These are phyloP conservation scores for Cervus canadensis DNA, from an alignment of 2,113 vertebrate species.

Conservation along the genomic window DNA sequence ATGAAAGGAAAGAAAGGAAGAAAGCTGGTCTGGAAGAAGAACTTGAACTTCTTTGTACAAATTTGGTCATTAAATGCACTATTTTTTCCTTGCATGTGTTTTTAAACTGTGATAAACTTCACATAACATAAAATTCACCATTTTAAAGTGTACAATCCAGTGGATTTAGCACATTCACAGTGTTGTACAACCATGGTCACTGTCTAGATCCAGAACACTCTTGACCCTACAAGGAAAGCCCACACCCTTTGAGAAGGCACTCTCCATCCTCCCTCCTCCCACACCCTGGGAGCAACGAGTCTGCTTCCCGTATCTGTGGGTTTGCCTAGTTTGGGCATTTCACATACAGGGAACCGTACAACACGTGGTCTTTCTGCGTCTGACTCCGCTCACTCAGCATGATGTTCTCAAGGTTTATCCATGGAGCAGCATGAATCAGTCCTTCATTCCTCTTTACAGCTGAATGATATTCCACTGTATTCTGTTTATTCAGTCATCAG, in stretches of 20 bases:
- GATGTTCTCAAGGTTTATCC: no score
- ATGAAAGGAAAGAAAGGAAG: not conserved
- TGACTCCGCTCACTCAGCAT: no score
- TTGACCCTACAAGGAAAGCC: not conserved
- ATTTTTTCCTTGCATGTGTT: not conserved
- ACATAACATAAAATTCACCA: not conserved
- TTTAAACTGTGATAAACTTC: not conserved
- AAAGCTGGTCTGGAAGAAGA: not conserved
- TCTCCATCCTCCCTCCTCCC: not conserved
- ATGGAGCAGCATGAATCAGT: rapidly evolving
- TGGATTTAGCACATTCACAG: not conserved
- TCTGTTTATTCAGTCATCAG: not conserved
- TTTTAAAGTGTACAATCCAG: not conserved
- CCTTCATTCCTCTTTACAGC: not conserved
- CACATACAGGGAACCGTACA: not conserved
- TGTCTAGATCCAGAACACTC: not conserved
- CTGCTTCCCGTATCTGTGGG: not conserved
- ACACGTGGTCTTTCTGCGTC: not conserved
- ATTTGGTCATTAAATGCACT: not conserved
- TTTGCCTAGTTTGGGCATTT: not conserved
- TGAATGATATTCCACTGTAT: not conserved
- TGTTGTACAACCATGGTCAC: not conserved
- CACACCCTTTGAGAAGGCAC: no score
- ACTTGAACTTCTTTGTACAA: not conserved
- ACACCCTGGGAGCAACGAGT: not conserved